A percentile compares a stretch with the other conserved stretches of the same genome.
phyloP scores from a whole-genome alignment of 2,888 invertebrate genomes.

The Hydraecia micacea region DNA sequence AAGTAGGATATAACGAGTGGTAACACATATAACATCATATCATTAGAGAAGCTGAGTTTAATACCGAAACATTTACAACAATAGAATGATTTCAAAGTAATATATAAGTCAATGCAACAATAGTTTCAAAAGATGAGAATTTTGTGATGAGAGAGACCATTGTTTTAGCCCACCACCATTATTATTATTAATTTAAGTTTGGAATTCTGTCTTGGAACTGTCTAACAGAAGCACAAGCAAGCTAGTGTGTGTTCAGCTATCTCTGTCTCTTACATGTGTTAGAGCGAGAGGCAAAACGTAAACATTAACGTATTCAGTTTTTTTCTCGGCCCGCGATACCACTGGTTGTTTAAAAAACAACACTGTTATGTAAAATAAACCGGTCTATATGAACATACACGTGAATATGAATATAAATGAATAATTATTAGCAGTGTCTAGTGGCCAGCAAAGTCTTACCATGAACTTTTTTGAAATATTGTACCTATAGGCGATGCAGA shows the following conservation, averaged over 20 bases:
- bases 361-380: slow-evolving; percentile 29
- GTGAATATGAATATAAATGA: slow-evolving; percentile 8
- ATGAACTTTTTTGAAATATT: not conserved
- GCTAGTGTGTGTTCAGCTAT: slow-evolving; percentile 27
- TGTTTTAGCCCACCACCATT: not conserved
- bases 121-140: not conserved
- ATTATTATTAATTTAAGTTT: slow-evolving; percentile 6
- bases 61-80: not conserved
- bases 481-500: not conserved
- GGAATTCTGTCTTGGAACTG: not conserved
- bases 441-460: not conserved
- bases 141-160: not conserved
- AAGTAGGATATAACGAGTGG: not conserved
- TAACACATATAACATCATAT: not conserved
- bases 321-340: slow-evolving; percentile 26
- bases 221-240: slow-evolving; percentile 10
- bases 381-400: not conserved
- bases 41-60: not conserved
- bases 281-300: slow-evolving; percentile 44
- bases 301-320: slow-evolving; percentile 56
- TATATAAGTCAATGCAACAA: no score
- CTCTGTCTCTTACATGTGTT: slow-evolving; percentile 15
- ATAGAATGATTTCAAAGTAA: no score
- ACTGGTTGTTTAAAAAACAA: slow-evolving; percentile 34
- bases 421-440: not conserved